A percentile compares a stretch with the other conserved stretches of the same genome.
These are phyloP conservation scores for Agonopterix heracliana DNA, from an alignment of 2,888 invertebrate genomes.

Conservation along the genomic window DNA sequence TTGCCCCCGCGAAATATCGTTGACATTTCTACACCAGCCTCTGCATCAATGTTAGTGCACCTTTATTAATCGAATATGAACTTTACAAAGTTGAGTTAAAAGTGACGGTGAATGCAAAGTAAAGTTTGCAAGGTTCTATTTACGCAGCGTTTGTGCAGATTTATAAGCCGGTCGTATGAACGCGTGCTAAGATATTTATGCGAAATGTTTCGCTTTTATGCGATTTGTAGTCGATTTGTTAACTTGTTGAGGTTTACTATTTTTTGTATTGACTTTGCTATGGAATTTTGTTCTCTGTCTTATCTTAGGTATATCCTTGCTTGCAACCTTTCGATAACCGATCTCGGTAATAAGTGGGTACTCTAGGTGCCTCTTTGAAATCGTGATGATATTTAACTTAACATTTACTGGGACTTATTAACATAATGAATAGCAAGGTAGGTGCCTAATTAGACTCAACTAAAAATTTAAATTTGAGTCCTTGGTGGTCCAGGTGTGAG, in stretches of 20 bases:
- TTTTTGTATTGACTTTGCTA: too few species aligned
- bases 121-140: not conserved
- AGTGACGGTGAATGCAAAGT: not conserved
- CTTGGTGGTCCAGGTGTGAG: too few species aligned
- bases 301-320: too few species aligned
- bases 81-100: not conserved
- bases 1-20: constrained; percentile 47
- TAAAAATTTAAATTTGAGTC: too few species aligned
- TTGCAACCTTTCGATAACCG: too few species aligned
- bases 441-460: too few species aligned
- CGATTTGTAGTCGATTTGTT: constrained; percentile 28
- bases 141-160: not conserved
- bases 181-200: constrained; percentile 49
- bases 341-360: too few species aligned
- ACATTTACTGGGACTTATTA: too few species aligned
- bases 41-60: not conserved
- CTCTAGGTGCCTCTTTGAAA: too few species aligned
- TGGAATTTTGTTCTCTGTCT: too few species aligned
- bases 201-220: constrained; percentile 38
- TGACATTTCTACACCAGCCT: constrained; percentile 32
- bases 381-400: too few species aligned
- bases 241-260: constrained; percentile 11
- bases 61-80: not conserved
- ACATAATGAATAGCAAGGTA: too few species aligned
- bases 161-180: constrained; percentile 16